These are phyloP conservation scores for Xestia ashworthii DNA, from an alignment of 2,888 invertebrate species.

Conservation along the genomic window DNA sequence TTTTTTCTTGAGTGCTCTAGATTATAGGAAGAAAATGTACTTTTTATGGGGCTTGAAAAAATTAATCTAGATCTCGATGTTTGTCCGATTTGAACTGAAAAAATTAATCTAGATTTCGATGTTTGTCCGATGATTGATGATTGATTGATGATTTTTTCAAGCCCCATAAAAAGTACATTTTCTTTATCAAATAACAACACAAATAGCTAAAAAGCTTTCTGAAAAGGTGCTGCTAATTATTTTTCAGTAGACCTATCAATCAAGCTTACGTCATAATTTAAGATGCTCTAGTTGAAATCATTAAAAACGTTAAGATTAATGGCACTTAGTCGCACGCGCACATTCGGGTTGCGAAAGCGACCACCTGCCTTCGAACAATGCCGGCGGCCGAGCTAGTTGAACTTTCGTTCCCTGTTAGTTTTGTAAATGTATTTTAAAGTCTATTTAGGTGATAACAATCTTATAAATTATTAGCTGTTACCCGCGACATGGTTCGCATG, in stretches of 20 bases:
- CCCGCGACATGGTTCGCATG: no score
- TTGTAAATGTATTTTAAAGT: conserved; percentile 25
- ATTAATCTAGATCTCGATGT: no score
- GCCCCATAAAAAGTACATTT: neutral
- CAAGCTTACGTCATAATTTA: conserved; percentile 1
- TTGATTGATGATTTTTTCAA: neutral
- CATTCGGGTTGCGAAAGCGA: conserved; percentile 71
- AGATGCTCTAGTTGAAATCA: conserved; percentile 48
- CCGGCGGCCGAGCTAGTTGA: conserved; percentile 14
- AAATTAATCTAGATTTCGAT: no score
- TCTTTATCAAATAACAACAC: neutral
- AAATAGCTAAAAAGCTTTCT: neutral
- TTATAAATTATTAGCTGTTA: neutral
- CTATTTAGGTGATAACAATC: conserved; percentile 2
- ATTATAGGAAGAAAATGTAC: no score
- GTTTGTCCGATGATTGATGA: no score
- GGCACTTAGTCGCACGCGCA: conserved; percentile 60
- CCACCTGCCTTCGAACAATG: conserved; percentile 68
- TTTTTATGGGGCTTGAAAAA: no score
- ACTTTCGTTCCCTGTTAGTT: conserved; percentile 32
- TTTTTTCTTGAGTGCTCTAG: neutral
- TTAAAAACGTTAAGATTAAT: conserved; percentile 70
- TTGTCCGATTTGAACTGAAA: no score
- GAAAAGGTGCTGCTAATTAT: neutral
- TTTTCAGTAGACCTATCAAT: conserved; percentile 19